phyloP scores from a whole-genome alignment of 2,888 invertebrate species.

The Pollenia angustigena region DNA sequence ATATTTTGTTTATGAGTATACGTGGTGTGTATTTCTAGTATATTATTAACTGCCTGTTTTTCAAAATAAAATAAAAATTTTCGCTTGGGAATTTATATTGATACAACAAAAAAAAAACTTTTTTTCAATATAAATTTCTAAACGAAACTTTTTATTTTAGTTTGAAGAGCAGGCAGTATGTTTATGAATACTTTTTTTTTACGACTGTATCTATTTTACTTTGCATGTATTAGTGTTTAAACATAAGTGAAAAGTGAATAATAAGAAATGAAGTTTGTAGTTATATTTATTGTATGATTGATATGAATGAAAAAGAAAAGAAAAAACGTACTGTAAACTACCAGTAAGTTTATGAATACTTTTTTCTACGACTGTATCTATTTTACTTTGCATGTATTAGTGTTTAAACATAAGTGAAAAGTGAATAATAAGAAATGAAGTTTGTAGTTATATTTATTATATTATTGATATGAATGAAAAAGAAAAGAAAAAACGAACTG shows the following conservation, averaged over 20 bases:
- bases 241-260: conserved; percentile 2
- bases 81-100: too few relatives aligned
- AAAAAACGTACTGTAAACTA: conserved; percentile 75
- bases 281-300: conserved; percentile 22
- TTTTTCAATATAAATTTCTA: too few relatives aligned
- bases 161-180: too few relatives aligned
- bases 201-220: too few relatives aligned
- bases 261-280: not conserved
- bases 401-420: conserved; percentile 16
- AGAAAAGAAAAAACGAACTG: conserved; percentile 45
- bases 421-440: not conserved
- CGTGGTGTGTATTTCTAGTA: conserved; percentile 3
- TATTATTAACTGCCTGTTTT: too few relatives aligned
- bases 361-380: too few relatives aligned
- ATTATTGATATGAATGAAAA: conserved; percentile 42
- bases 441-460: not conserved
- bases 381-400: not conserved
- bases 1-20: not conserved
- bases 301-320: conserved; percentile 35
- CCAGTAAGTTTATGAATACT: conserved; percentile 75
- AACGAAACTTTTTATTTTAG: too few relatives aligned
- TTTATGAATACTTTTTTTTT: too few relatives aligned
- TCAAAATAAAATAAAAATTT: too few relatives aligned
- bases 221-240: conserved; percentile 1
- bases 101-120: too few relatives aligned